These are phyloP conservation scores for Arge pagana DNA, from an alignment of 2,888 invertebrate species.

Conservation along the genomic window DNA sequence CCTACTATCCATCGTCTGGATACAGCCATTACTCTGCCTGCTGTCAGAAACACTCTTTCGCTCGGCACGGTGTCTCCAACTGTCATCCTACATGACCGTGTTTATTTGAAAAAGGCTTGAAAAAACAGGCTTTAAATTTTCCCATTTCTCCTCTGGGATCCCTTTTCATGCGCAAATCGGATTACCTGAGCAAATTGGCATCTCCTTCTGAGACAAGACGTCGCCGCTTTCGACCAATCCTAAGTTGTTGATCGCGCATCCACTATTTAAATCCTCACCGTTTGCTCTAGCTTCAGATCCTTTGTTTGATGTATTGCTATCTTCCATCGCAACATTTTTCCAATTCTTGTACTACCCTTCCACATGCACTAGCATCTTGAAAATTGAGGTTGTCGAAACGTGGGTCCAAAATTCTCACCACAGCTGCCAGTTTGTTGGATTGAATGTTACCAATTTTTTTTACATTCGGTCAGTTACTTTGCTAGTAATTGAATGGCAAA, in stretches of 20 bases:
- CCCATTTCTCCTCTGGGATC: too few species aligned
- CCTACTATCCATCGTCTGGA: too few species aligned
- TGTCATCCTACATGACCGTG: too few species aligned
- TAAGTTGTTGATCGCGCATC: constrained; percentile 27
- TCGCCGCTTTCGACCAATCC: constrained; percentile 26
- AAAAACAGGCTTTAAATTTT: too few species aligned
- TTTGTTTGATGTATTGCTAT: constrained; percentile 4
- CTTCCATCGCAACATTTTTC: constrained; percentile 6
- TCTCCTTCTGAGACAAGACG: constrained; percentile 24
- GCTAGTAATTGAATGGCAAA: too few species aligned
- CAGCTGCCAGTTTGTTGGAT: constrained; percentile 38
- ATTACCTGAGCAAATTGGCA: too few species aligned
- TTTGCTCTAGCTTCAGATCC: constrained; percentile 40
- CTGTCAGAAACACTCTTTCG: too few species aligned
- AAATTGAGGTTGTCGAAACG: constrained; percentile 42
- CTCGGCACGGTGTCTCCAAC: too few species aligned
- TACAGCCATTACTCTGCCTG: too few species aligned
- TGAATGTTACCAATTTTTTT: constrained; percentile 38
- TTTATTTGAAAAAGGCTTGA: too few species aligned
- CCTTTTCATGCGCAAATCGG: too few species aligned
- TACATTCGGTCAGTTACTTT: too few species aligned
- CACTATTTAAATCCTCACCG: constrained; percentile 31
- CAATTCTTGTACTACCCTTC: constrained; percentile 32
- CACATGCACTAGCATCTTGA: constrained; percentile 36
- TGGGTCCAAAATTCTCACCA: constrained; percentile 35